Percentiles rank a stretch among this genome's conserved stretches.
Evolutionary conservation across 2,888 invertebrate species (phyloP).

Genomic region (Buathra laborator): DNA sequence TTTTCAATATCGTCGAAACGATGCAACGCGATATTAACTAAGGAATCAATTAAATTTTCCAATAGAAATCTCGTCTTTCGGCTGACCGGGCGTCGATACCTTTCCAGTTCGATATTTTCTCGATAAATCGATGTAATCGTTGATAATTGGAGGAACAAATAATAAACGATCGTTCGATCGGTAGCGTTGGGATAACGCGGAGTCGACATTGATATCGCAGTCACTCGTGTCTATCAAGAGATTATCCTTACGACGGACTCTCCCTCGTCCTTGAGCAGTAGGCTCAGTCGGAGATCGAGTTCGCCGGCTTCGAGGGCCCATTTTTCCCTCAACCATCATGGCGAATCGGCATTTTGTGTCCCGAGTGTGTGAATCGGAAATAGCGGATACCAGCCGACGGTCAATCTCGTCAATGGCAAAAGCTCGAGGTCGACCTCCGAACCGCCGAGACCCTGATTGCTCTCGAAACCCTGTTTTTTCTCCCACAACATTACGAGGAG

Average conservation of each 20-base stretch:
- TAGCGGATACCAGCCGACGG: slow-evolving; percentile 96
- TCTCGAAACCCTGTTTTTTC: slow-evolving; percentile 94
- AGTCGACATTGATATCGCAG: slow-evolving; percentile 29
- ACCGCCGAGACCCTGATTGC: slow-evolving; percentile 92
- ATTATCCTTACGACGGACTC: slow-evolving; percentile 83
- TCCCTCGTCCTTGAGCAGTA: slow-evolving; percentile 82
- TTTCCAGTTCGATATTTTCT: not conserved
- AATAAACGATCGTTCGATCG: not conserved
- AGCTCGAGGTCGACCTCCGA: slow-evolving; percentile 94
- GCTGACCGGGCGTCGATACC: not conserved
- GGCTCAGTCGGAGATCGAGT: slow-evolving; percentile 83
- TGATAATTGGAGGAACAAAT: not conserved
- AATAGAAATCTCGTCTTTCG: not conserved
- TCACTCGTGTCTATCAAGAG: slow-evolving; percentile 78
- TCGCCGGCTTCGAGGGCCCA: slow-evolving; percentile 84
- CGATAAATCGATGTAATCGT: not conserved
- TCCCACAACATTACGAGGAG: slow-evolving; percentile 97
- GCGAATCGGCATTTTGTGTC: slow-evolving; percentile 88
- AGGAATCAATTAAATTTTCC: not conserved
- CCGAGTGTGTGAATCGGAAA: slow-evolving; percentile 95
- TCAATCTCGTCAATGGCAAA: slow-evolving; percentile 92
- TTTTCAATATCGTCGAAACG: slow-evolving; percentile 36
- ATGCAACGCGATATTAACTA: slow-evolving; percentile 43
- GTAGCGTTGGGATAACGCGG: not conserved
- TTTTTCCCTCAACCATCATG: slow-evolving; percentile 85